Conservation (phyloP, 1,140 invertebrate genomes). For the Pseudomyrmex gracilis region DNA sequence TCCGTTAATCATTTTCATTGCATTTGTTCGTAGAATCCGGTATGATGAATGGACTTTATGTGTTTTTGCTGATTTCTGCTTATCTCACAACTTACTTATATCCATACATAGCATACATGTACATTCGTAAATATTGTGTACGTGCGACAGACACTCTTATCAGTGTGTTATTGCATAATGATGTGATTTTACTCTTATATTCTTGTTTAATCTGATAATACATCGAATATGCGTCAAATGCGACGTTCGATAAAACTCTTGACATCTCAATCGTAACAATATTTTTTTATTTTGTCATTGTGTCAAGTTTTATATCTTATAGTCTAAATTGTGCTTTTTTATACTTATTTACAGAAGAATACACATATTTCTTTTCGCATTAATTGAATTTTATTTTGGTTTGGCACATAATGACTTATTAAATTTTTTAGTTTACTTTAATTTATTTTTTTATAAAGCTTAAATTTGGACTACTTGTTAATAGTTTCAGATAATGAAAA, state of each 20-base stretch:
- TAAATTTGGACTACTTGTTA: no score
- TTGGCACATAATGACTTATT: slow-evolving; percentile 40
- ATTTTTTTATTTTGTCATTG: not conserved
- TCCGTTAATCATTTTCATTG: not conserved
- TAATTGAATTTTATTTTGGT: slow-evolving; percentile 46
- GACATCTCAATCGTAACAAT: not conserved
- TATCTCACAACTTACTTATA: not conserved
- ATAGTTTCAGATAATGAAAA: no score
- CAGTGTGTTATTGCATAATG: not conserved
- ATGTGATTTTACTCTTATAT: not conserved
- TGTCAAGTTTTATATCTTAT: slow-evolving; percentile 1
- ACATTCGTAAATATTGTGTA: slow-evolving; percentile 6
- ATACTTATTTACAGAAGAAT: slow-evolving; percentile 6
- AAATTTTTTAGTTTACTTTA: slow-evolving; percentile 24
- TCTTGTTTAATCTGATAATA: not conserved
- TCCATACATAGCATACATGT: not conserved
- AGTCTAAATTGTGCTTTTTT: not conserved
- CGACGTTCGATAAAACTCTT: not conserved
- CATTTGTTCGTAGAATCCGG: no score
- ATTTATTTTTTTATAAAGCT: not conserved
- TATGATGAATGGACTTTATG: not conserved
- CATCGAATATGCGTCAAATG: not conserved
- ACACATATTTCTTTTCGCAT: slow-evolving; percentile 26
- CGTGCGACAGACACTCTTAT: not conserved
- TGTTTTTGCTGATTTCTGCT: not conserved